phyloP scores from a whole-genome alignment of 53 echinoderm and acorn worm species.

The Zoroaster sp. region DNA sequence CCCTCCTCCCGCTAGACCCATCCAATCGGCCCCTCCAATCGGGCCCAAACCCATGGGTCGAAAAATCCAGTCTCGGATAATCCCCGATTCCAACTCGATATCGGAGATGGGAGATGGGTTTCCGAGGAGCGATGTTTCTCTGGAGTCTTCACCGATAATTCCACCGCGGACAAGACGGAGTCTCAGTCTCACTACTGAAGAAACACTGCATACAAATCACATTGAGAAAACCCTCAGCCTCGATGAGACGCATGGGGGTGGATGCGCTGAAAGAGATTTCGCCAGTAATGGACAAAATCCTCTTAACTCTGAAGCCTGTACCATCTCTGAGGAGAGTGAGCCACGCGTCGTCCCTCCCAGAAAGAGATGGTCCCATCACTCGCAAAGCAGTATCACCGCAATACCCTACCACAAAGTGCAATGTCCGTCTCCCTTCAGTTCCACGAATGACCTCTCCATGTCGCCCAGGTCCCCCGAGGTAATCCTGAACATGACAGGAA shows the following conservation, averaged over 20 bases:
- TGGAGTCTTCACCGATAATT: not conserved
- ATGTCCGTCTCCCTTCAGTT: not conserved
- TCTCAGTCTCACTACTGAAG: not conserved
- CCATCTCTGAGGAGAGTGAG: not conserved
- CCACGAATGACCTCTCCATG: not conserved
- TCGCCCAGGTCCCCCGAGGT: not conserved
- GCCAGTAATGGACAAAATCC: not conserved
- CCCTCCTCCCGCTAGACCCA: constrained; percentile 19
- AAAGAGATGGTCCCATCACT: constrained; percentile 40
- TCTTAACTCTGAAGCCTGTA: not conserved
- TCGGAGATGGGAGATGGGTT: not conserved
- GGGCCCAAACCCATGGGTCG: constrained; percentile 1
- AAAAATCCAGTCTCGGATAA: not conserved
- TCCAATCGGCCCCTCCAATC: not conserved
- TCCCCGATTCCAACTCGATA: not conserved
- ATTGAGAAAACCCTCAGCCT: not conserved
- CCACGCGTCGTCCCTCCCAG: not conserved
- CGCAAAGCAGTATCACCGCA: not conserved
- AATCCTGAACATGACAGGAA: not conserved
- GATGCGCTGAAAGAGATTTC: not conserved
- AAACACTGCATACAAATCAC: not conserved
- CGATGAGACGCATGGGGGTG: not conserved
- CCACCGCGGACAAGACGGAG: constrained; percentile 19
- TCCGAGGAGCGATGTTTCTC: not conserved
- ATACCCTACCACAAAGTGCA: constrained; percentile 50